Evolutionary conservation across 2,113 vertebrate genomes (phyloP).

Genomic region (Nipponia nippon): DNA sequence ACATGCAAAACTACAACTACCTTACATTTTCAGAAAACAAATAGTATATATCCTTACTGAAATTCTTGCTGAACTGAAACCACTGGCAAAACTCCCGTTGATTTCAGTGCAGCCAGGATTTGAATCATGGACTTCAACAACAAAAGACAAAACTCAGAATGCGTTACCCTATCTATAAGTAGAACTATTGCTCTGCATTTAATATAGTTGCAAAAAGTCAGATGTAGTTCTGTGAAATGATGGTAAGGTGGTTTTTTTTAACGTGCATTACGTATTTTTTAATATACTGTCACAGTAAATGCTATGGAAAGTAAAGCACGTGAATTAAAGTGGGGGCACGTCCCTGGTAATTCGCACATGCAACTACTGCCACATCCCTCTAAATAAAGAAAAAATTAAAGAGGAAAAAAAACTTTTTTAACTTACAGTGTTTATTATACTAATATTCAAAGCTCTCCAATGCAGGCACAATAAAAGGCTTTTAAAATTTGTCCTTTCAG

Average conservation of each 20-base stretch:
- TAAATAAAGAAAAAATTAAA: not conserved
- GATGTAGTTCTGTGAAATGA: not conserved
- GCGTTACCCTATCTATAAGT: not conserved
- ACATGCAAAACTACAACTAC: not conserved
- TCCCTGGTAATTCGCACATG: not conserved
- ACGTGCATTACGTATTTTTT: not conserved
- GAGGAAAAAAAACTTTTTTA: not conserved
- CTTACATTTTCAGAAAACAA: not conserved
- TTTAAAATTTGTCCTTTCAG: not conserved
- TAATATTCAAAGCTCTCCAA: not conserved
- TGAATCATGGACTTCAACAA: not conserved
- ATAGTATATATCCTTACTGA: not conserved
- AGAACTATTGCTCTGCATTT: not conserved
- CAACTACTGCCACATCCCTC: not conserved
- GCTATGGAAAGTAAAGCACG: not conserved
- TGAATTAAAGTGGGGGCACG: fast-evolving
- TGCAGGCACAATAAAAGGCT: not conserved
- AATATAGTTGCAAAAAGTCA: not conserved
- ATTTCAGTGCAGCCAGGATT: not conserved
- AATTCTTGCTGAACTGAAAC: not conserved
- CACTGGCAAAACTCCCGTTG: not conserved
- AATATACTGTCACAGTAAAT: not conserved
- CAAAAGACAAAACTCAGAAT: not conserved
- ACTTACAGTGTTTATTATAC: not conserved
- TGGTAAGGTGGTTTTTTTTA: not conserved